phyloP scores from a whole-genome alignment of 2,797 vertebrate genomes.

The Muscicapa striata region DNA sequence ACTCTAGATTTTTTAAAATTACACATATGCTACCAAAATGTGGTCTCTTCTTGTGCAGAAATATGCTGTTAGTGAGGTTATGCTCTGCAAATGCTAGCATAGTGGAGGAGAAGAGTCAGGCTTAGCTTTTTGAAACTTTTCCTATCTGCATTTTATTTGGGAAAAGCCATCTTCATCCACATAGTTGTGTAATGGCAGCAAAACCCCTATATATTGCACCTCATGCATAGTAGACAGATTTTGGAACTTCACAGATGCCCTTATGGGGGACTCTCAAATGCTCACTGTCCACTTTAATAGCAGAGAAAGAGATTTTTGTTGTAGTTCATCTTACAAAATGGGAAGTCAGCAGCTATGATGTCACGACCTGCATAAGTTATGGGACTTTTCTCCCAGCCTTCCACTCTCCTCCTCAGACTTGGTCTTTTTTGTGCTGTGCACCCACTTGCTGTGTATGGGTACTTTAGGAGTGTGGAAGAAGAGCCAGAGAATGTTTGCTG shows the following conservation, averaged over 20 bases:
- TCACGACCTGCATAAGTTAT: conserved; percentile 22
- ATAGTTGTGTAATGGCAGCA: background rate
- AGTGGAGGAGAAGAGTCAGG: background rate
- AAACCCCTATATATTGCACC: background rate
- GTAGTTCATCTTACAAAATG: conserved; percentile 24
- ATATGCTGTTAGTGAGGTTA: background rate
- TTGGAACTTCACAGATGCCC: background rate
- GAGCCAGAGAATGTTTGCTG: background rate
- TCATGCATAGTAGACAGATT: background rate
- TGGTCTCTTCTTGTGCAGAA: background rate
- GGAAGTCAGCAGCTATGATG: conserved; percentile 51
- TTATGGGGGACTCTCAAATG: background rate
- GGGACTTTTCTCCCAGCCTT: background rate
- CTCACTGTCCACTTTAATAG: conserved; percentile 13
- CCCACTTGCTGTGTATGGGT: background rate
- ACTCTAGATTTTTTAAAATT: background rate
- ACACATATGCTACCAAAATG: background rate
- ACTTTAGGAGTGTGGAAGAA: background rate
- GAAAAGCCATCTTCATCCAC: background rate
- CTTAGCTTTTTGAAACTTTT: background rate
- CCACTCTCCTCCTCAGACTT: conserved; percentile 4
- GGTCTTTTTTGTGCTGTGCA: conserved; percentile 15
- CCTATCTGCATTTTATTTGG: conserved; percentile 13
- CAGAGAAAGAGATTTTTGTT: conserved; percentile 28
- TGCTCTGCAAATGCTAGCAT: background rate